These are phyloP conservation scores for Cyphomyrmex costatus DNA, from an alignment of 1,140 invertebrate species.

Conservation along the genomic window DNA sequence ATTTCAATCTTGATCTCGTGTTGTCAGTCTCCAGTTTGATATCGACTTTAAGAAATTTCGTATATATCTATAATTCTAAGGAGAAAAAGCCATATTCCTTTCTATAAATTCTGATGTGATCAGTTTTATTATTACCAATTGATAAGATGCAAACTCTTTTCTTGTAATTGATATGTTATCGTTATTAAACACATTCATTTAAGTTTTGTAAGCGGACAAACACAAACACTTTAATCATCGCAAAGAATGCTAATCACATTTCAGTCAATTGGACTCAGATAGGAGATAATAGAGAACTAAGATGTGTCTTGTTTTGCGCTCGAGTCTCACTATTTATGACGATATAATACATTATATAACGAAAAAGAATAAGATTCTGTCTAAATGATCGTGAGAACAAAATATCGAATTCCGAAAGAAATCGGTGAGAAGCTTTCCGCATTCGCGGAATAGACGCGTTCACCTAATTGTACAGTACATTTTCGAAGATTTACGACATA, in stretches of 20 bases:
- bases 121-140: background rate
- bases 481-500: slow-evolving; percentile 59
- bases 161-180: background rate
- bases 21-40: too few species aligned
- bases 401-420: background rate
- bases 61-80: too few species aligned
- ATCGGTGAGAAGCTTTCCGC: slow-evolving; percentile 21
- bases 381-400: background rate
- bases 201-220: too few species aligned
- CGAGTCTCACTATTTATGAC: background rate
- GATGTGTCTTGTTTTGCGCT: background rate
- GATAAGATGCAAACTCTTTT: background rate
- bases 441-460: slow-evolving; percentile 13
- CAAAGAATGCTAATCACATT: background rate
- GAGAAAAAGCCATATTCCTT: too few species aligned
- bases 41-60: too few species aligned
- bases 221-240: slow-evolving; percentile 28
- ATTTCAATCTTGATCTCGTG: too few species aligned
- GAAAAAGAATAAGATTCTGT: background rate
- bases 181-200: too few species aligned
- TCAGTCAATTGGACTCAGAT: slow-evolving; percentile 9
- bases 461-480: slow-evolving; percentile 35
- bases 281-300: background rate
- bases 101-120: background rate
- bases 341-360: background rate